Conservation (phyloP, 2,113 vertebrate genomes). For the Zootoca vivipara region DNA sequence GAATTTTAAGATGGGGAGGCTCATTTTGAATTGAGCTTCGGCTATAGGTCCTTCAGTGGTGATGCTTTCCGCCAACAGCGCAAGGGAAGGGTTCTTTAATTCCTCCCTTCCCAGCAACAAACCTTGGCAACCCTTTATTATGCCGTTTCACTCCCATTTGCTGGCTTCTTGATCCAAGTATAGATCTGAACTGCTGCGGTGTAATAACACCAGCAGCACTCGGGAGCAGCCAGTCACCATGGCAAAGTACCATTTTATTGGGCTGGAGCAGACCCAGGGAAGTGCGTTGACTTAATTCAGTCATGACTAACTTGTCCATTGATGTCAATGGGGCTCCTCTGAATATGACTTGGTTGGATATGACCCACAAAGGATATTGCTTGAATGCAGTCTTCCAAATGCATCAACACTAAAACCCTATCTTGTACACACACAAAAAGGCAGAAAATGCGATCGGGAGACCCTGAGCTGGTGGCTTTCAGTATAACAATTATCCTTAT, state of each 20-base stretch:
- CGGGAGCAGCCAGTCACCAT: not conserved
- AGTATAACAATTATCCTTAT: not conserved
- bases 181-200: not conserved
- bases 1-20: not conserved
- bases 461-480: not conserved
- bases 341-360: too few relatives aligned
- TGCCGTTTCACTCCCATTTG: not conserved
- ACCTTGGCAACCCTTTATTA: not conserved
- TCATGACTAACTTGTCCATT: too few relatives aligned
- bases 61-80: too few relatives aligned
- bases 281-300: too few relatives aligned
- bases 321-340: too few relatives aligned
- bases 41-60: not conserved
- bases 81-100: not conserved
- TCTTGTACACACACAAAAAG: not conserved
- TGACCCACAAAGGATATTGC: not conserved
- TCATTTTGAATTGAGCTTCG: not conserved
- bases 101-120: not conserved
- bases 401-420: constrained; percentile 27
- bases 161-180: not conserved
- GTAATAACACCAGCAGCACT: not conserved
- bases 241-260: not conserved
- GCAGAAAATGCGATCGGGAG: not conserved
- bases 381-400: not conserved
- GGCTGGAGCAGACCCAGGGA: too few relatives aligned